Percentiles rank a stretch among this genome's conserved stretches.
Conservation (phyloP, 2,888 invertebrate species). For the Lithophane ornitopus region DNA sequence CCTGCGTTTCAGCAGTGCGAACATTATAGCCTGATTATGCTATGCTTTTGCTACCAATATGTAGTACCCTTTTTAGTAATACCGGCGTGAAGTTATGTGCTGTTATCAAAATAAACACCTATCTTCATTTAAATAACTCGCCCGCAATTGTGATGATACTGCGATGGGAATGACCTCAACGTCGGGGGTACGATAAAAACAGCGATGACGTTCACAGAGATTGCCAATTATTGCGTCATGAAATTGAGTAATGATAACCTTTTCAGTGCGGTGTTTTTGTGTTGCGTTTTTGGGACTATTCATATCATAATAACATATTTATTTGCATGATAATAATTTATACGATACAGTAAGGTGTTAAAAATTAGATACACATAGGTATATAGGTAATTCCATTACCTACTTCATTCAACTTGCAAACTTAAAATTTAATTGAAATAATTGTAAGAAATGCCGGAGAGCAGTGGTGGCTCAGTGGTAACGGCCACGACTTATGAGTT, state of each 20-base stretch:
- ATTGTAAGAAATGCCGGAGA: background rate
- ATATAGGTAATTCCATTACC: background rate
- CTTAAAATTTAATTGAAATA: too few relatives aligned
- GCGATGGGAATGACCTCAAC: conserved; percentile 10
- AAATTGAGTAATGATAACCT: conserved; percentile 7
- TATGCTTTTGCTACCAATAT: too few relatives aligned
- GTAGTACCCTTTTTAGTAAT: too few relatives aligned
- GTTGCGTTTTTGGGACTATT: background rate
- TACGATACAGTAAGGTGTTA: background rate
- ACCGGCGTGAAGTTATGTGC: too few relatives aligned
- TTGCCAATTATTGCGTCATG: conserved; percentile 30
- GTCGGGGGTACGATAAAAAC: conserved; percentile 30
- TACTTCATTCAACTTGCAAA: background rate
- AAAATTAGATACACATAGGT: background rate
- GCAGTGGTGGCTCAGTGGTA: too few relatives aligned
- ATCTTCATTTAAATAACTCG: conserved; percentile 1
- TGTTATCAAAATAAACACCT: conserved; percentile 2
- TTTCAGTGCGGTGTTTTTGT: background rate
- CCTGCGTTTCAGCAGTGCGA: too few relatives aligned
- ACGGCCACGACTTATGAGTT: too few relatives aligned
- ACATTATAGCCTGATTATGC: too few relatives aligned
- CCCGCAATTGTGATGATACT: background rate
- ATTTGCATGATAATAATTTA: too few relatives aligned
- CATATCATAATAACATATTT: background rate
- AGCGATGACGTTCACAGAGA: conserved; percentile 15